These are phyloP conservation scores for Aleadryas rufinucha DNA, from an alignment of 2,113 vertebrate species.

Conservation along the genomic window DNA sequence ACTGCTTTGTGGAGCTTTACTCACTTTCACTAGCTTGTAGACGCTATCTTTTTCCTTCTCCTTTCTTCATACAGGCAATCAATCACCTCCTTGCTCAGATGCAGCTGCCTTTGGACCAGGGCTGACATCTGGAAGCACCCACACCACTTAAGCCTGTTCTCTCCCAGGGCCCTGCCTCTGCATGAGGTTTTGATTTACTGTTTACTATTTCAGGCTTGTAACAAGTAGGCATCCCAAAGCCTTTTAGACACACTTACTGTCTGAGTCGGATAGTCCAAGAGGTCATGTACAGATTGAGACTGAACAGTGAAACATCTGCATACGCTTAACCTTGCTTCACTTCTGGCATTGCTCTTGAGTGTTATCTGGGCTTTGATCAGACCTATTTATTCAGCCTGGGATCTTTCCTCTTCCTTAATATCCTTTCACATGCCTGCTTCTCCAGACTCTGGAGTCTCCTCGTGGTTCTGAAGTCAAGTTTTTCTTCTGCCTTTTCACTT, in stretches of 20 bases:
- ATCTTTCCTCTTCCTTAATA: neutral
- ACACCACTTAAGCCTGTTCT: neutral
- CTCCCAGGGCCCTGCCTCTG: neutral
- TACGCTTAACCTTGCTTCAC: neutral
- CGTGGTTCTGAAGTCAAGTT: neutral
- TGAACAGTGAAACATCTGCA: conserved; percentile 41
- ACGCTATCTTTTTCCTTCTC: neutral
- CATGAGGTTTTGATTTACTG: conserved; percentile 20
- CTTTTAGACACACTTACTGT: conserved; percentile 27
- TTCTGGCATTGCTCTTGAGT: conserved; percentile 24
- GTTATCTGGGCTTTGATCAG: conserved; percentile 49
- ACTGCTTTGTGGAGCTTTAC: neutral
- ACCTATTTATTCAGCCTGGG: neutral
- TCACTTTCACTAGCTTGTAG: neutral
- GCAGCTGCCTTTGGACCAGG: neutral
- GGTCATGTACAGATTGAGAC: conserved; percentile 21
- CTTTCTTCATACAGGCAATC: neutral
- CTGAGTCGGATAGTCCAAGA: conserved; percentile 15
- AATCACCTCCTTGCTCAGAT: neutral
- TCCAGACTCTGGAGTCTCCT: neutral
- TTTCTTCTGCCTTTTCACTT: neutral
- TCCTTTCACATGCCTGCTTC: neutral
- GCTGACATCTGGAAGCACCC: neutral
- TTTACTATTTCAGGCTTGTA: conserved; percentile 13
- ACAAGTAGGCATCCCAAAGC: conserved; percentile 12